Base-by-base conservation (phyloP, 2,888 invertebrate genomes). In the Yponomeuta sedellus region DNA sequence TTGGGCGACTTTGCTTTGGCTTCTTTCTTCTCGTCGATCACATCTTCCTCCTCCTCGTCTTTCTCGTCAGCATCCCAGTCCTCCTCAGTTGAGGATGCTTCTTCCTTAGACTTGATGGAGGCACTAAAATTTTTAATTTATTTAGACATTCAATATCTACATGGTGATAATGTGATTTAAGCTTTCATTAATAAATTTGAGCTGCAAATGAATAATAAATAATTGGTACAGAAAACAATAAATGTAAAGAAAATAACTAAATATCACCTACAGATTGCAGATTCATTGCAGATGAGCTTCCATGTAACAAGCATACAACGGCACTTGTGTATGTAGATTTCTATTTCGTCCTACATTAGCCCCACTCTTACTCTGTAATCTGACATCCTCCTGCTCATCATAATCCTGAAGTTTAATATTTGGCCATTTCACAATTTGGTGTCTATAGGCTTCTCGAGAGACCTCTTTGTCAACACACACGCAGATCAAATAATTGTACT, bases 21-120 rank as follows among this genome's bases (percentile, higher is more conserved):
- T 69, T 90, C 90, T 66, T 88, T 87, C 66, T 83, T 86, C 67
- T 89, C 89, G 72, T 89, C 92, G 63, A 80, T 73, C 39, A 74
- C 74, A n/a, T n/a, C n/a, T 69, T 88, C 88, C 64, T 87, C 68
- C 5, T 61, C 65, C 2, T 63, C 65, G 4, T 69, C 90, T 68
- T 90, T 88, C 12, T 91, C 90, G 74, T 90, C 90, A 20, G 81
- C 84, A 73, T 90, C 91, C 91, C 91, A 91, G 69, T 90, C 91
- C 71, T 91, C 91, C 73, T 91, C 91, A 56, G 90, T 90, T 1
- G 91, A 88, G 16, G 91, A 88, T 59, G 89, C 91, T 59, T 71
- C 90, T 68, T 88, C 89, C 71, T 91, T 90, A 64, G 89, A 88
- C 73, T 91, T 91, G 67, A 86, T 79, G 57, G 90, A 86, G 78